Evolutionary conservation across 1,140 invertebrate species (phyloP), one percentile per base, ranked within the genome.

Genomic region (Euglossa dilemma): DNA sequence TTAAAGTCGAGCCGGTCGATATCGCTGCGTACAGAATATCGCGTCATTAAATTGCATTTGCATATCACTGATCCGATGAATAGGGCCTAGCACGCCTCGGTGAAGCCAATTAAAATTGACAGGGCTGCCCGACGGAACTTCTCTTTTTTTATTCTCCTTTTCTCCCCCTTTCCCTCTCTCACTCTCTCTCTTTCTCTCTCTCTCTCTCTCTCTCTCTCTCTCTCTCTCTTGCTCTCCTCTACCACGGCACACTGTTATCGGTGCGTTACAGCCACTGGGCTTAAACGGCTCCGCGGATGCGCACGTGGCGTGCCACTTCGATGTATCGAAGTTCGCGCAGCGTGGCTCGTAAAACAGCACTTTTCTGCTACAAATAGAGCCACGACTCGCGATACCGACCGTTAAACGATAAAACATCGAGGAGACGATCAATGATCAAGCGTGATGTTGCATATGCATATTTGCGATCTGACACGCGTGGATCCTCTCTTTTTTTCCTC

Each of bases 41-140:
- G 87, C 91, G 83, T 93, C 92, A 92, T 93, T 92, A 92, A 93
- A 93, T 92, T 91, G 87, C 89, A 92, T 92, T 92, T 92, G 90
- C 91, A 92, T 93, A 92, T 92, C 89, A 89, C 85, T 90, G 91
- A 92, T 91, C 90, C 90, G 84, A 85, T 89, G 89, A 91, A 91
- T 91, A 86, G 88, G 87, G 85, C 71, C 87, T 87, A 84, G 85
- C 86, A 91, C 80, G 90, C 86, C 84, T 91, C 89, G 80, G 83
- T 86, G 90, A 80, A 90, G 91, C 88, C 90, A 92, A 92, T 93
- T 93, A 93, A 92, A 93, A 92, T 90, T 90, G 89, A 93, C 86
- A 92, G 87, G 84, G 69, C 80, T 83, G 71, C 70, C 64, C 73
- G 86, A 82, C 84, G 87, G 84, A 89, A 90, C 76, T 87, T 80